Percentiles rank a stretch among this genome's conserved stretches.
Conservation (phyloP, 2,888 invertebrate species). For the Himalopsyche japonica region DNA sequence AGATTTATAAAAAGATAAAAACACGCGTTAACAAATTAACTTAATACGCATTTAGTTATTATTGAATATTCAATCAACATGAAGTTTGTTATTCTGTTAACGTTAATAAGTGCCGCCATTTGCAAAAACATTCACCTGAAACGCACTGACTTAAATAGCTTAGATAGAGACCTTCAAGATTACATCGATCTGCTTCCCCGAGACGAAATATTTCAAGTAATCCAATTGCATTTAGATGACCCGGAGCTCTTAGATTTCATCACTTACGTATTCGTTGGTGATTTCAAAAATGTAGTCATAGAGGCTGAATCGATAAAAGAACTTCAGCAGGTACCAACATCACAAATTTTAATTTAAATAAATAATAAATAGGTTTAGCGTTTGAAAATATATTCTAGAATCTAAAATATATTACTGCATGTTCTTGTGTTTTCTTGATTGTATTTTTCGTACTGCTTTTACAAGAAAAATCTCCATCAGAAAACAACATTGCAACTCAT, state of each 20-base stretch:
- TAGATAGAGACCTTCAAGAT: not conserved
- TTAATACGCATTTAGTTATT: not conserved
- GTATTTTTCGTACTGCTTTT: too few relatives aligned
- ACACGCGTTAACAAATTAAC: not conserved
- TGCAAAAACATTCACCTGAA: not conserved
- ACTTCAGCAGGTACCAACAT: not conserved
- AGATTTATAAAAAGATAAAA: not conserved
- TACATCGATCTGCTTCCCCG: not conserved
- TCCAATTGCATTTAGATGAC: not conserved
- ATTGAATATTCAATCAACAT: not conserved
- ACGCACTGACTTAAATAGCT: not conserved
- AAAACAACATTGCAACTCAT: too few relatives aligned
- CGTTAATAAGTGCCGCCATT: not conserved
- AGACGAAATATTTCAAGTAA: not conserved
- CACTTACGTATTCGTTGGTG: not conserved
- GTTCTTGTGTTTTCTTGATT: too few relatives aligned
- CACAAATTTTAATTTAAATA: too few relatives aligned
- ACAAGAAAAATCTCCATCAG: too few relatives aligned
- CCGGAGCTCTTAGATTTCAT: not conserved
- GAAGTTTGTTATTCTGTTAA: not conserved
- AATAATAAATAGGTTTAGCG: too few relatives aligned
- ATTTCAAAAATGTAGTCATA: constrained; percentile 1
- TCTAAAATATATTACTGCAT: too few relatives aligned
- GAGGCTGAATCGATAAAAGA: not conserved
- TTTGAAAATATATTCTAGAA: too few relatives aligned